Evolutionary conservation across 2,797 vertebrate genomes (phyloP).

Genomic region (Tokudaia muenninki): DNA sequence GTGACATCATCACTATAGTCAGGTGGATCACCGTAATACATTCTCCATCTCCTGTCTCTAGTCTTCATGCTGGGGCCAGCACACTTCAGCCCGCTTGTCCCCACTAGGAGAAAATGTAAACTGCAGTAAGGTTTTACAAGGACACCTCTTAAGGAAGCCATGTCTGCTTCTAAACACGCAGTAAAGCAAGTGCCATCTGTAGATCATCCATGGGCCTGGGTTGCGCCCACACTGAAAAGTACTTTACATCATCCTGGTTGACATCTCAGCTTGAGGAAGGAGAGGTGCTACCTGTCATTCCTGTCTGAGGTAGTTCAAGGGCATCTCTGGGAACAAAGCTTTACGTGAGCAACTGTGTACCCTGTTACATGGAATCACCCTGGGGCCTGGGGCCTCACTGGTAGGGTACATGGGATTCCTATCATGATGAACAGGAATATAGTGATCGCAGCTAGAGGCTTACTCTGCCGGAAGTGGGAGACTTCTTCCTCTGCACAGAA

Average conservation of each 20-base stretch:
- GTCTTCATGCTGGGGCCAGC: not conserved
- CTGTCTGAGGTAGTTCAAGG: not conserved
- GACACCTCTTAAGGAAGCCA: not conserved
- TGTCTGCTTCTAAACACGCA: not conserved
- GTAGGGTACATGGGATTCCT: not conserved
- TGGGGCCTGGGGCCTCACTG: not conserved
- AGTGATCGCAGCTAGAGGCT: not conserved
- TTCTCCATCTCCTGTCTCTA: not conserved
- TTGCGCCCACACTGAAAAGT: not conserved
- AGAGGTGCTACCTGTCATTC: not conserved
- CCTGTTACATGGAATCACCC: fast-evolving
- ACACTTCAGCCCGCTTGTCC: not conserved
- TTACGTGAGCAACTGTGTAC: fast-evolving
- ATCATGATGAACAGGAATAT: not conserved
- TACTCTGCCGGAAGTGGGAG: not conserved
- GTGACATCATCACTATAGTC: not conserved
- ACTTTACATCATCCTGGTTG: not conserved
- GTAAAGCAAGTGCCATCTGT: not conserved
- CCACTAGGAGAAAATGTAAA: not conserved
- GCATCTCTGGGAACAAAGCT: not conserved
- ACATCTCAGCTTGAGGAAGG: not conserved
- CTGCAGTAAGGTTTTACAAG: not conserved
- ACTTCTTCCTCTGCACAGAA: not conserved
- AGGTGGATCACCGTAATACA: not conserved
- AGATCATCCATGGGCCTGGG: not conserved